A percentile compares a stretch with the other conserved stretches of the same genome.
Conservation (phyloP, 2,113 vertebrate species). For the Pedionomus torquatus region DNA sequence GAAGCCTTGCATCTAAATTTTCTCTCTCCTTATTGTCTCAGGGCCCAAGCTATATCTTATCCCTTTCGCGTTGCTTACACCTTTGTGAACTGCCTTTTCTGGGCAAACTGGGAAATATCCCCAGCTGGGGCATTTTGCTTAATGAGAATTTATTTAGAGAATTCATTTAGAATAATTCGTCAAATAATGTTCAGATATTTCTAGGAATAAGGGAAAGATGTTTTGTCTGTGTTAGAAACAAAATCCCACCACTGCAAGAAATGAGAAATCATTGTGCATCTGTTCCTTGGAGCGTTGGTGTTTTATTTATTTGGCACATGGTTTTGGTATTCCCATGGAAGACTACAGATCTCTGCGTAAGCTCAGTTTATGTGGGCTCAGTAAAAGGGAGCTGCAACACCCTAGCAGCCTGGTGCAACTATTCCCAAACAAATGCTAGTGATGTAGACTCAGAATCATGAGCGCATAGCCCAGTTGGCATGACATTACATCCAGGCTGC, state of each 20-base stretch:
- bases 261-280: background rate
- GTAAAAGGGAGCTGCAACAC: background rate
- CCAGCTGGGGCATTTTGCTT: background rate
- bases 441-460: fast-evolving
- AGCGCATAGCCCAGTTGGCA: background rate
- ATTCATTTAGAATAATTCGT: background rate
- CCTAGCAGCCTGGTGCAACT: background rate
- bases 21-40: background rate
- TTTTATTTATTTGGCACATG: background rate
- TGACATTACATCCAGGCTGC: background rate
- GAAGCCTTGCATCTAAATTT: background rate
- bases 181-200: background rate
- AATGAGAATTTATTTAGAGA: background rate
- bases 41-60: background rate
- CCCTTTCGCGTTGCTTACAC: background rate
- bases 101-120: background rate
- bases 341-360: background rate
- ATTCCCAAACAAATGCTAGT: background rate
- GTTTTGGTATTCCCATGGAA: background rate
- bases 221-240: background rate
- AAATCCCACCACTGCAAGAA: background rate
- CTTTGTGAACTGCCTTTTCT: background rate
- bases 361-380: background rate
- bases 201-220: background rate
- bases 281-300: background rate